These are phyloP conservation scores for Condylostylus longicornis DNA, from an alignment of 1,140 invertebrate genomes.

Conservation along the genomic window DNA sequence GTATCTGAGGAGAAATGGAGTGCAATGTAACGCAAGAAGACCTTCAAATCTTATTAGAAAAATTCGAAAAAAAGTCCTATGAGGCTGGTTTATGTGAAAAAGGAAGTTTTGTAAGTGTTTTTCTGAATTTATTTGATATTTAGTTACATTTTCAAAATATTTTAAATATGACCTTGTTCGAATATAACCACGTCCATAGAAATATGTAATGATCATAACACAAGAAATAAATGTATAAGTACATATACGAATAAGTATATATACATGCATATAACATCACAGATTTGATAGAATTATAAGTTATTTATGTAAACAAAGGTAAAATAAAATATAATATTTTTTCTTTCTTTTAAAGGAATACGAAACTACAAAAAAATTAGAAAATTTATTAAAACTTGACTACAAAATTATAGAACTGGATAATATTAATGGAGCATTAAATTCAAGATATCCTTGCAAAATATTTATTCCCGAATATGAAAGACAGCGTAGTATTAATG, in stretches of 20 bases:
- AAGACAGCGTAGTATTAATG: conserved; percentile 30
- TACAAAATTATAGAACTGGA: conserved; percentile 45
- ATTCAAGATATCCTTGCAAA: conserved; percentile 56
- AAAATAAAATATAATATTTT: background rate
- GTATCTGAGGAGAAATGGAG: conserved; percentile 25
- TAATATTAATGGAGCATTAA: conserved; percentile 54
- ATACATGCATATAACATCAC: no score
- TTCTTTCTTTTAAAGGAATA: conserved; percentile 36
- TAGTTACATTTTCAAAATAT: conserved; percentile 2
- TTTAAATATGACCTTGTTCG: background rate
- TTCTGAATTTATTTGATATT: conserved; percentile 7
- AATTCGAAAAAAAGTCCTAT: conserved; percentile 30
- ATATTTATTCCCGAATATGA: conserved; percentile 57
- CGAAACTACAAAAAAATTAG: conserved; percentile 45
- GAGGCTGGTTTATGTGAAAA: conserved; percentile 26
- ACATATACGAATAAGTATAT: no score
- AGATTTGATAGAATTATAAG: background rate
- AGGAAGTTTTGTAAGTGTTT: conserved; percentile 23
- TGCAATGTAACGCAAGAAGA: conserved; percentile 26
- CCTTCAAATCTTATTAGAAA: conserved; percentile 28
- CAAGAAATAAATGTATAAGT: no score
- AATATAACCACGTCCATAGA: no score
- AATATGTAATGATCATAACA: no score
- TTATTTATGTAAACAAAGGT: background rate
- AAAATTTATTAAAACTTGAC: conserved; percentile 45